phyloP scores from a whole-genome alignment of 2,888 invertebrate species.

The Tortricodes alternella region DNA sequence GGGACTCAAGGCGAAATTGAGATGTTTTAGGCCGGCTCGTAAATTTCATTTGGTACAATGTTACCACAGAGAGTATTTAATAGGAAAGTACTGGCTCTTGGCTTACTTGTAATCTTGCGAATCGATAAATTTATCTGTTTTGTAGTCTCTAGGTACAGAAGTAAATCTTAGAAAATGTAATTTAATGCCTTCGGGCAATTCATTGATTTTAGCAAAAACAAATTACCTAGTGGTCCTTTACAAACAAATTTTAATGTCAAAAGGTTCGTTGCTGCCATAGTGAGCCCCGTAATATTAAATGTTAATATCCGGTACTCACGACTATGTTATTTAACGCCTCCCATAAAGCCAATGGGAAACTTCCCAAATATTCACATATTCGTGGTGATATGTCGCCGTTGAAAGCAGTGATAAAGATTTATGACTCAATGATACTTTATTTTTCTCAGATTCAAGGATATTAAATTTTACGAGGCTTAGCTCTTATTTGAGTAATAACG shows the following conservation, averaged over 20 bases:
- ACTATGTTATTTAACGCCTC: constrained; percentile 25
- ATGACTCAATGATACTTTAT: constrained; percentile 76
- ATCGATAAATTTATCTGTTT: constrained; percentile 14
- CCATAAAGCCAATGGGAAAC: constrained; percentile 49
- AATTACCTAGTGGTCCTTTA: no score
- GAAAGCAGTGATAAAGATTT: constrained; percentile 73
- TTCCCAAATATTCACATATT: constrained; percentile 72
- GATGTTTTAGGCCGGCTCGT: constrained; percentile 56
- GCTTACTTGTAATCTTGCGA: constrained; percentile 8
- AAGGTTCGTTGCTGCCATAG: no score
- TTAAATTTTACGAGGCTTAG: constrained; percentile 71
- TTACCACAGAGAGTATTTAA: constrained; percentile 54
- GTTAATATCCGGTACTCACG: background rate
- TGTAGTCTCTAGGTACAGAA: background rate
- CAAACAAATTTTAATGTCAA: no score
- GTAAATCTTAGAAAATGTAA: no score
- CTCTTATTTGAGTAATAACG: constrained; percentile 72
- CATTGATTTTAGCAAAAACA: no score
- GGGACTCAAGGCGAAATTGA: constrained; percentile 51
- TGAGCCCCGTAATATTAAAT: background rate
- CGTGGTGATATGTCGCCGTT: constrained; percentile 49
- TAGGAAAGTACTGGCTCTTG: constrained; percentile 41
- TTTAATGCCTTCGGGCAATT: no score
- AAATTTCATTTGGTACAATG: constrained; percentile 64
- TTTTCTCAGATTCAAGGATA: constrained; percentile 74